A percentile compares a stretch with the other conserved stretches of the same genome.
These are phyloP conservation scores for Ptychadena robeensis DNA, from an alignment of 2,797 vertebrate genomes.

Conservation along the genomic window DNA sequence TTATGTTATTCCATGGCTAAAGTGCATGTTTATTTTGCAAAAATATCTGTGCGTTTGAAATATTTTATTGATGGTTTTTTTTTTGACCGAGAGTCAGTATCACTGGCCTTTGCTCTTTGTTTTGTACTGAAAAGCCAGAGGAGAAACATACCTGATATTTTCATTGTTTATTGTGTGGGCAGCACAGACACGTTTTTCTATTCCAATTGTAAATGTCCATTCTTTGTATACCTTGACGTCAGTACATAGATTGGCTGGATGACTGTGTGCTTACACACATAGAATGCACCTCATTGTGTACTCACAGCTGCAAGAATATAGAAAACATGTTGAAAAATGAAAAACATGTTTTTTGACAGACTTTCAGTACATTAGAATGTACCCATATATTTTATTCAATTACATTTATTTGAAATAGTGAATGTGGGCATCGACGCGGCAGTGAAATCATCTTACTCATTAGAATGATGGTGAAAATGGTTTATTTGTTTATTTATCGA, in stretches of 20 bases:
- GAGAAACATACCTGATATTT: neutral
- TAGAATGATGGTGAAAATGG: neutral
- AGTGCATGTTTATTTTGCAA: neutral
- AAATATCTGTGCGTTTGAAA: neutral
- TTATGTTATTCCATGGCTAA: neutral
- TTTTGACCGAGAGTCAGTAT: neutral
- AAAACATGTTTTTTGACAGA: neutral
- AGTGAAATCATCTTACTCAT: neutral
- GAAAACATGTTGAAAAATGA: neutral
- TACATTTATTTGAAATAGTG: conserved; percentile 1
- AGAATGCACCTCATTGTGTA: conserved; percentile 11
- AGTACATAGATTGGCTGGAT: neutral
- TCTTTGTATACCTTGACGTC: neutral
- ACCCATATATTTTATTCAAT: neutral
- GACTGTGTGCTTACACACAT: neutral
- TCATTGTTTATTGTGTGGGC: neutral
- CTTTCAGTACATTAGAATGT: neutral
- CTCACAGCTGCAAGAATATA: neutral
- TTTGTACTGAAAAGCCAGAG: neutral
- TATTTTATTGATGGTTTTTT: neutral
- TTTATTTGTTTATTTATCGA: neutral
- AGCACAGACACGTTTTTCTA: neutral
- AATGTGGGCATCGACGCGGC: neutral
- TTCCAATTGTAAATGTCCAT: neutral
- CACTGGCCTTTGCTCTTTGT: neutral